A percentile compares a stretch with the other conserved stretches of the same genome.
Evolutionary conservation across 2,113 vertebrate species (phyloP).

Genomic region (Dromiciops gliroides): DNA sequence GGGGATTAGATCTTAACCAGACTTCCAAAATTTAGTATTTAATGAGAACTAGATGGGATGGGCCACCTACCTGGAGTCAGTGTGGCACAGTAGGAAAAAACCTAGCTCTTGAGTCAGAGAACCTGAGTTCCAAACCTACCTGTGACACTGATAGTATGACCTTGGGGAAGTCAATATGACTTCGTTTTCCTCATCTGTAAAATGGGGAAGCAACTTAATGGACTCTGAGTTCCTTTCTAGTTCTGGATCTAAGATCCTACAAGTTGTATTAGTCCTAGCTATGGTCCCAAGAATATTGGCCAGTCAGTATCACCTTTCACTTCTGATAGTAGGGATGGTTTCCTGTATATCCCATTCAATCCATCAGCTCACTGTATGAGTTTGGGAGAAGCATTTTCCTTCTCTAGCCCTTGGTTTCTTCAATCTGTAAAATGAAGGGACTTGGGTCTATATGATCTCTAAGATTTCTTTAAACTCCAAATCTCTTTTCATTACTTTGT

Average conservation of each 20-base stretch:
- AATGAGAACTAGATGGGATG: neutral
- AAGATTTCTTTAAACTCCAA: neutral
- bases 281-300: neutral
- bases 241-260: neutral
- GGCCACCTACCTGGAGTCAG: neutral
- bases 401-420: neutral
- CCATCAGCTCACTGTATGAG: neutral
- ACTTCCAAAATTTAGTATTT: neutral
- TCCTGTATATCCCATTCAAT: neutral
- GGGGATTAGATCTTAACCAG: neutral
- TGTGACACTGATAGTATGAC: neutral
- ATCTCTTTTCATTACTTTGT: neutral
- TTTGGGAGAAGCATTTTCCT: neutral
- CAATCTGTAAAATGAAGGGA: neutral
- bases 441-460: neutral
- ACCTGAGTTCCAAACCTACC: neutral
- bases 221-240: neutral
- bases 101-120: neutral
- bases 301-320: neutral
- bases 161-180: neutral
- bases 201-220: neutral
- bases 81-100: neutral
- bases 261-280: neutral
- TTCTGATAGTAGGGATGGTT: neutral
- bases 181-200: conserved; percentile 17